Evolutionary conservation across 2,113 vertebrate genomes (phyloP).

Genomic region (Gymnocephalus cernua): DNA sequence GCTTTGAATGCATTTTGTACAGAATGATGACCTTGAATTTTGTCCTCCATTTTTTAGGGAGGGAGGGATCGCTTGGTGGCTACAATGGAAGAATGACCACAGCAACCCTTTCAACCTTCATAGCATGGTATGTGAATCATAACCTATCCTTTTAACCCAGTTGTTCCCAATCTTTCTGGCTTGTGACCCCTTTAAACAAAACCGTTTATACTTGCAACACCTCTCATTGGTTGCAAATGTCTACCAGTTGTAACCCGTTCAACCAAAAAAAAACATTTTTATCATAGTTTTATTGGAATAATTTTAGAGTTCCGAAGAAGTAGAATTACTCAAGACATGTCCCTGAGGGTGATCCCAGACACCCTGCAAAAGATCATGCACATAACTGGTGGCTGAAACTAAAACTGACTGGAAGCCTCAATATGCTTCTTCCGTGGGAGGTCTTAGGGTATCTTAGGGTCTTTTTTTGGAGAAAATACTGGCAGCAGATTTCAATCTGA

Average conservation of each 20-base stretch:
- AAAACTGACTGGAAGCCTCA: background rate
- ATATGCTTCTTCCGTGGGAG: background rate
- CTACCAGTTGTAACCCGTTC: background rate
- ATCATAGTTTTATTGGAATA: background rate
- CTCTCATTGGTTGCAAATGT: background rate
- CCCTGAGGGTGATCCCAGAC: background rate
- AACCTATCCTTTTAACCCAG: background rate
- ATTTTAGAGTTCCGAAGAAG: background rate
- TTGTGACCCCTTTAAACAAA: background rate
- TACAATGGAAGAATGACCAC: background rate
- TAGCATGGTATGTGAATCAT: background rate
- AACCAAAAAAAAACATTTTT: background rate
- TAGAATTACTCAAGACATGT: background rate
- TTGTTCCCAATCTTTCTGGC: background rate
- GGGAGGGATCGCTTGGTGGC: background rate
- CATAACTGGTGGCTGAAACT: background rate
- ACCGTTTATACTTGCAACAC: background rate
- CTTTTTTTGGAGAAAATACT: background rate
- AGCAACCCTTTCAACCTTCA: background rate
- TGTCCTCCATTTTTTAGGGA: background rate
- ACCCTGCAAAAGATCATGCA: background rate
- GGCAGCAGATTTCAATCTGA: too few species aligned
- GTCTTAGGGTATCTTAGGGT: background rate
- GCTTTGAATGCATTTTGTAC: background rate
- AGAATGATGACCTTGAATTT: background rate